Percentiles rank a stretch among this genome's conserved stretches.
phyloP scores from a whole-genome alignment of 2,797 vertebrate species.

The Hydrolagus colliei region DNA sequence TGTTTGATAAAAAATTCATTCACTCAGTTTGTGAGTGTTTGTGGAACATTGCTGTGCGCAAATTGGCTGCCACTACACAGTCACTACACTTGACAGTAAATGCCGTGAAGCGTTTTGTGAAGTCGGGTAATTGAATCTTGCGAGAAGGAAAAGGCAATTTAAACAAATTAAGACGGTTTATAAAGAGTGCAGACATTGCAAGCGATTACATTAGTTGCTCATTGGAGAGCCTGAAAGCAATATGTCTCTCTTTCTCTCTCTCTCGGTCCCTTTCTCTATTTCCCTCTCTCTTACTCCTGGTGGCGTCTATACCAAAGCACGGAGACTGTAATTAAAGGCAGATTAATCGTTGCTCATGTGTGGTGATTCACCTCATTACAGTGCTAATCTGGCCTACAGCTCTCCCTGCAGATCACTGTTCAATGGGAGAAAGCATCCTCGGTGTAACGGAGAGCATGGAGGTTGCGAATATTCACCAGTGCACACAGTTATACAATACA shows the following conservation, averaged over 20 bases:
- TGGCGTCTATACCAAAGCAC: slow-evolving; percentile 19
- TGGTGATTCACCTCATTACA: slow-evolving; percentile 35
- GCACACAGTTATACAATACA: background rate
- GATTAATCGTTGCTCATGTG: slow-evolving; percentile 34
- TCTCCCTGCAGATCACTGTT: slow-evolving; percentile 20
- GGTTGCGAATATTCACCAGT: background rate
- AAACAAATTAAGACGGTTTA: slow-evolving; percentile 9
- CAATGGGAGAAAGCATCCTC: slow-evolving; percentile 19
- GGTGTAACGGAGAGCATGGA: background rate
- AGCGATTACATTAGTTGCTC: slow-evolving; percentile 26
- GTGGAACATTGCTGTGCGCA: too few relatives aligned
- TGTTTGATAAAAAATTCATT: too few relatives aligned
- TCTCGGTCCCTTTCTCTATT: too few relatives aligned
- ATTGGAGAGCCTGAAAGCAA: slow-evolving; percentile 25
- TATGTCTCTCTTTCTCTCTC: too few relatives aligned
- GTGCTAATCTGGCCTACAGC: slow-evolving; percentile 34
- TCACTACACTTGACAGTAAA: too few relatives aligned
- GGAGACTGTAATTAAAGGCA: slow-evolving; percentile 37
- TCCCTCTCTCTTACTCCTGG: background rate
- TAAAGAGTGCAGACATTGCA: background rate
- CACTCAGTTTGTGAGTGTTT: too few relatives aligned
- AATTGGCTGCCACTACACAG: too few relatives aligned
- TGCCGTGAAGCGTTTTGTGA: background rate
- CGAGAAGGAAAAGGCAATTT: background rate
- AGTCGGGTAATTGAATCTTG: slow-evolving; percentile 7